Conservation (phyloP, 2,113 vertebrate species). For the Platycercus adscitus region DNA sequence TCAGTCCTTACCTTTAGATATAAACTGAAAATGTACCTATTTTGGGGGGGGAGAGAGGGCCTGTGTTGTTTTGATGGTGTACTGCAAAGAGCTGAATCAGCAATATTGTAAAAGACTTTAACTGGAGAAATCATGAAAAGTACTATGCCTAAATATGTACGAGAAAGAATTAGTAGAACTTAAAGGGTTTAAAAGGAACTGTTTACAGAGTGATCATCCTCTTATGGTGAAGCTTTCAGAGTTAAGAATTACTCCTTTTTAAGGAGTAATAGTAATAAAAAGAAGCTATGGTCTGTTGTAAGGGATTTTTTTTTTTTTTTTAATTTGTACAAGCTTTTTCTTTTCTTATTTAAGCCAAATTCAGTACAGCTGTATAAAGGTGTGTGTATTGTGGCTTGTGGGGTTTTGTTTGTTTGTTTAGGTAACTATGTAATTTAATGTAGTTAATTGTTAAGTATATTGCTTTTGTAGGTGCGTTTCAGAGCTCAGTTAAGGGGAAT, state of each 20-base stretch:
- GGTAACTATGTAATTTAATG: not conserved
- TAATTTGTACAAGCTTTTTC: not conserved
- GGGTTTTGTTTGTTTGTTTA: not conserved
- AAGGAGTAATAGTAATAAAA: not conserved
- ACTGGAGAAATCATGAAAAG: not conserved
- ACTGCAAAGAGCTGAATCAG: not conserved
- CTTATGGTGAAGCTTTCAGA: not conserved
- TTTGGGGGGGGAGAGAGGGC: rapidly evolving
- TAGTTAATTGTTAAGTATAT: not conserved
- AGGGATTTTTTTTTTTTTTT: not conserved
- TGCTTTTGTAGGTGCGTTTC: not conserved
- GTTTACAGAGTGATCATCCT: not conserved
- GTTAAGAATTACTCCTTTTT: not conserved
- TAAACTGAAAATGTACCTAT: not conserved
- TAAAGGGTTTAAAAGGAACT: not conserved
- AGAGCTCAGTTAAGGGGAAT: not conserved
- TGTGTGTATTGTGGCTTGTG: not conserved
- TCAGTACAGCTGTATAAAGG: not conserved
- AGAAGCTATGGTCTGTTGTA: not conserved
- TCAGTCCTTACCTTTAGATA: not conserved
- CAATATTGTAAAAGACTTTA: not conserved
- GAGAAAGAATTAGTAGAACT: not conserved
- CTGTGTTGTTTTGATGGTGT: not conserved
- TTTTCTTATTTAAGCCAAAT: not conserved
- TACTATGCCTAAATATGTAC: not conserved